phyloP scores from a whole-genome alignment of 1,140 invertebrate species.

The Drosophila parabipectinata region DNA sequence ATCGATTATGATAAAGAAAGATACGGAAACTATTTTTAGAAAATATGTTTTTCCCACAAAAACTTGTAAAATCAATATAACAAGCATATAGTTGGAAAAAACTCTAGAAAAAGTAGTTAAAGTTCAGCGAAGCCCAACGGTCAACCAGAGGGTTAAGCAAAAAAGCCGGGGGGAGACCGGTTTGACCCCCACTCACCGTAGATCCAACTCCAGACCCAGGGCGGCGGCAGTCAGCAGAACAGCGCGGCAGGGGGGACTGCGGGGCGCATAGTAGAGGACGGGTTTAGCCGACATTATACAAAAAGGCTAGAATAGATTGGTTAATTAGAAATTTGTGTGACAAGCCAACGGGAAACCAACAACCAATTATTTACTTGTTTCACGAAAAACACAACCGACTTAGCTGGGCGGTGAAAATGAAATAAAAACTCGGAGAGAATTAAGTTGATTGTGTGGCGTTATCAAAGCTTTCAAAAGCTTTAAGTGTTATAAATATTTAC shows the following conservation, averaged over 20 bases:
- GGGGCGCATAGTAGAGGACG: slow-evolving; percentile 81
- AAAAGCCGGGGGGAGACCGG: slow-evolving; percentile 27
- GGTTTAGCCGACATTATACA: slow-evolving; percentile 70
- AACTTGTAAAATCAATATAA: neutral
- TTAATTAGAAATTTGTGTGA: slow-evolving; percentile 41
- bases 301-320: slow-evolving; percentile 15
- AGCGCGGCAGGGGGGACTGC: slow-evolving; percentile 86
- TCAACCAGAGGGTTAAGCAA: neutral
- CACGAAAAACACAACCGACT: slow-evolving; percentile 29
- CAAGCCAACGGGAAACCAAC: slow-evolving; percentile 1
- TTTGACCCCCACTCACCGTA: slow-evolving; percentile 83
- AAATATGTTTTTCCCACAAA: neutral
- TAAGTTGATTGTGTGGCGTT: slow-evolving; percentile 9
- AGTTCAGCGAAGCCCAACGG: neutral
- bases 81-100: no score
- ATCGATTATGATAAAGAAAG: no score
- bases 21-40: neutral
- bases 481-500: neutral
- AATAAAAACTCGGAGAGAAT: slow-evolving; percentile 22
- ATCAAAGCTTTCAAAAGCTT: slow-evolving; percentile 18
- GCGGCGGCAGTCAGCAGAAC: slow-evolving; percentile 88
- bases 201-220: slow-evolving; percentile 88
- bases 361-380: slow-evolving; percentile 6
- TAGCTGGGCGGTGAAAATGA: slow-evolving; percentile 10
- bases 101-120: no score